Percentiles rank a stretch among this genome's conserved stretches.
Evolutionary conservation across 2,113 vertebrate genomes (phyloP).

Genomic region (Leptosomus discolor): DNA sequence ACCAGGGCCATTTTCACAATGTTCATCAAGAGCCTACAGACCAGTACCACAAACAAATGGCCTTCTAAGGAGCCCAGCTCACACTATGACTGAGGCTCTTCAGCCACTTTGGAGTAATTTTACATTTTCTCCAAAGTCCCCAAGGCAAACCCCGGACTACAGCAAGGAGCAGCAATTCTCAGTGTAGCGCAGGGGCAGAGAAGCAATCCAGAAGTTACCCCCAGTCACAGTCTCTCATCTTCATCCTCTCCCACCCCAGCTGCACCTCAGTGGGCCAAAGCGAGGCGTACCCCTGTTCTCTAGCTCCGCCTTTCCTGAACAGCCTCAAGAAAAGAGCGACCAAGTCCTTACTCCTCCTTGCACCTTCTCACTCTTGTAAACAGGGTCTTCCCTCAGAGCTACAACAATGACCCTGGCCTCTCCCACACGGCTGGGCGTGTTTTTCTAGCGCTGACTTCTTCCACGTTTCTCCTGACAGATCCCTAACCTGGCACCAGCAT

Average conservation of each 20-base stretch:
- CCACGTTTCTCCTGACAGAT: background rate
- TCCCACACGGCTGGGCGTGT: background rate
- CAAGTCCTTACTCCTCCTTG: background rate
- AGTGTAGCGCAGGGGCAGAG: too few relatives aligned
- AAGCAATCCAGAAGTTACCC: background rate
- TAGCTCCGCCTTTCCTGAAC: background rate
- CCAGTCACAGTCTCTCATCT: background rate
- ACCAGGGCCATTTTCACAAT: background rate
- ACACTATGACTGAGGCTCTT: fast-evolving
- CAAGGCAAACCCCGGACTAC: background rate
- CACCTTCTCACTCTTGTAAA: background rate
- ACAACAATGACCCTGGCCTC: background rate
- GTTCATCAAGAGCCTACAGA: background rate
- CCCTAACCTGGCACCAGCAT: background rate
- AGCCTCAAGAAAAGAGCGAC: background rate
- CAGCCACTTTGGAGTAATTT: background rate
- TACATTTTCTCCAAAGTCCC: too few relatives aligned
- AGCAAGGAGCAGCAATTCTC: background rate
- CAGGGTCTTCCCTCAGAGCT: background rate
- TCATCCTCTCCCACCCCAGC: background rate
- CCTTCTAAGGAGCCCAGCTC: background rate
- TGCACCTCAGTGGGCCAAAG: background rate
- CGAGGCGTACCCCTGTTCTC: background rate
- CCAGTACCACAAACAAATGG: background rate
- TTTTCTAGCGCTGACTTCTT: background rate